phyloP scores from a whole-genome alignment of 23 tunicate species.

The Trididemnum miniatum region DNA sequence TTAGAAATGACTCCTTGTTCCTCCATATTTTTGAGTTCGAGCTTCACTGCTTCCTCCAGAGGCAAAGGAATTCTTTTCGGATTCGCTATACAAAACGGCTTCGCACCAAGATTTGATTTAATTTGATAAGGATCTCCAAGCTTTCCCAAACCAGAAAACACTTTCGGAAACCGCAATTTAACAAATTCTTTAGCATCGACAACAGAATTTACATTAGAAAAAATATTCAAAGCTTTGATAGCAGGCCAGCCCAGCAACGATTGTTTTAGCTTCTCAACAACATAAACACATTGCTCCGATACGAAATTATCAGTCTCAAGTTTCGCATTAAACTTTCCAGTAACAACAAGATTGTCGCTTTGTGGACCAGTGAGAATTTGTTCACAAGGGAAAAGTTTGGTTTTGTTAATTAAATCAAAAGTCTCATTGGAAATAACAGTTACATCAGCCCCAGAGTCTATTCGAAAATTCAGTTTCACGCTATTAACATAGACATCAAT shows the following conservation, averaged over 20 bases:
- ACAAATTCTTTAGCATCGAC: too few species aligned
- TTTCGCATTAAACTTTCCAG: too few species aligned
- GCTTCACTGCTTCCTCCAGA: constrained; percentile 5
- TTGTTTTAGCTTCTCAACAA: background rate
- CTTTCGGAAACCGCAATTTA: background rate
- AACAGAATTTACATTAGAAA: background rate
- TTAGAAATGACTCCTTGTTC: constrained; percentile 24
- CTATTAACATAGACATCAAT: too few species aligned
- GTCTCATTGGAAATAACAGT: too few species aligned
- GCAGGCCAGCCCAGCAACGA: constrained; percentile 34
- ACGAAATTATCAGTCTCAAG: too few species aligned
- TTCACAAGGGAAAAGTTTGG: too few species aligned
- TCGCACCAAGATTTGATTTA: constrained; percentile 17
- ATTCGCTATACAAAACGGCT: constrained; percentile 16
- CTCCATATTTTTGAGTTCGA: constrained; percentile 30
- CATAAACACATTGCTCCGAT: too few species aligned
- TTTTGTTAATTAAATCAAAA: too few species aligned
- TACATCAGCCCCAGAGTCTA: too few species aligned
- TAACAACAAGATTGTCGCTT: too few species aligned
- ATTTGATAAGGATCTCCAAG: constrained; percentile 4
- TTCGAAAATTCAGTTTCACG: too few species aligned
- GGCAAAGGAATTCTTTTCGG: constrained; percentile 40
- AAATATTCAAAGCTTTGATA: background rate
- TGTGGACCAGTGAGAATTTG: too few species aligned
- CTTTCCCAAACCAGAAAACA: constrained; percentile 26